Evolutionary conservation across 2,113 vertebrate genomes (phyloP).

Genomic region (Clupea harengus): DNA sequence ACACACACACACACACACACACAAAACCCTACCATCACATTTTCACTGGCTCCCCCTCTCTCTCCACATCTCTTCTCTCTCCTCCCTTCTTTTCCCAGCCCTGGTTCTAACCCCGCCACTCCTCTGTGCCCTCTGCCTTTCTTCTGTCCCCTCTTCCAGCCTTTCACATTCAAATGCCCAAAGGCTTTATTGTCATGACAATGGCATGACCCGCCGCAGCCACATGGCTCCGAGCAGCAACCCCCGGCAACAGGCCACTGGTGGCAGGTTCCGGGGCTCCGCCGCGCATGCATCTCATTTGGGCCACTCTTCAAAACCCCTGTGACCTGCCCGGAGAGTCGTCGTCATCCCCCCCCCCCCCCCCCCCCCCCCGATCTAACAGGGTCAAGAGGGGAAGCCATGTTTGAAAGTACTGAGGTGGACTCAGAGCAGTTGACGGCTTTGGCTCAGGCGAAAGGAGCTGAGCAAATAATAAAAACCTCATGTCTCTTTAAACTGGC

Average conservation of each 20-base stretch:
- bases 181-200: conserved; percentile 3
- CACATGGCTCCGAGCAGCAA: neutral
- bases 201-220: neutral
- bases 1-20: neutral
- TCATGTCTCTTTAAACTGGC: neutral
- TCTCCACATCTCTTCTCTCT: neutral
- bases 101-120: neutral
- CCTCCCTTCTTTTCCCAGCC: neutral
- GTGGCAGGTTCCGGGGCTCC: too few relatives aligned
- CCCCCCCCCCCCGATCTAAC: too few relatives aligned
- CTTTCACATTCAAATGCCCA: neutral
- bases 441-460: neutral
- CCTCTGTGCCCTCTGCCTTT: neutral
- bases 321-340: too few relatives aligned
- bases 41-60: neutral
- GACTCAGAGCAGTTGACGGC: neutral
- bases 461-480: neutral
- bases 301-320: too few relatives aligned
- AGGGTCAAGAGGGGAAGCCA: neutral
- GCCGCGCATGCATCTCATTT: too few relatives aligned
- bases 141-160: neutral
- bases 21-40: neutral
- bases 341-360: too few relatives aligned
- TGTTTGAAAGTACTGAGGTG: neutral
- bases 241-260: too few relatives aligned